phyloP scores from a whole-genome alignment of 2,113 vertebrate species.

The Apteryx mantelli region DNA sequence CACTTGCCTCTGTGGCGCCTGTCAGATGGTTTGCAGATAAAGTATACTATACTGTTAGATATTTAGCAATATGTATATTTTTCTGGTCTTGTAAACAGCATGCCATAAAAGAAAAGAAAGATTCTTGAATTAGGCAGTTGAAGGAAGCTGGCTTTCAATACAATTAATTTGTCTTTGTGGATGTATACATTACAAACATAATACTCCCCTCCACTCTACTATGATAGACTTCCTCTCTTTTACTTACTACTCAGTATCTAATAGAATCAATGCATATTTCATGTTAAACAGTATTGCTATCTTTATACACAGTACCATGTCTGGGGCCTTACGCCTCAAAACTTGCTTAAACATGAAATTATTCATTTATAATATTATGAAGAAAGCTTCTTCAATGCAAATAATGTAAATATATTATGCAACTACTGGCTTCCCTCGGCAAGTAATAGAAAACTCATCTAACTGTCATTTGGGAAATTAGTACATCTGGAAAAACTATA shows the following conservation, averaged over 20 bases:
- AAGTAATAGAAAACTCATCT: constrained; percentile 14
- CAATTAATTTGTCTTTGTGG: neutral
- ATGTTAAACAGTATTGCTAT: neutral
- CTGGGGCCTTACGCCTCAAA: neutral
- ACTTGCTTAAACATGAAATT: neutral
- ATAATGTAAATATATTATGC: constrained; percentile 17
- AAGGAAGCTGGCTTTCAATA: neutral
- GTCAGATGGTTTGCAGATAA: neutral
- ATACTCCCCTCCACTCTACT: neutral
- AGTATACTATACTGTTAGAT: neutral
- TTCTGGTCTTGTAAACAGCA: neutral
- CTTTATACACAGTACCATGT: neutral
- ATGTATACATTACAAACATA: neutral
- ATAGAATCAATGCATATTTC: neutral
- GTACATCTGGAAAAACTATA: neutral
- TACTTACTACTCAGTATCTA: neutral
- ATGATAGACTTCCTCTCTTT: neutral
- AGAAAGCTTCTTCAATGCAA: neutral
- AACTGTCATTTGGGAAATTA: constrained; percentile 32
- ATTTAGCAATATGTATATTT: neutral
- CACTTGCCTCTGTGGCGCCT: too few species aligned
- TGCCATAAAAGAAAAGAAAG: neutral
- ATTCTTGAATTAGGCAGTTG: neutral
- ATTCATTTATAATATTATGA: neutral
- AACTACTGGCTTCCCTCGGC: neutral